These are phyloP conservation scores for Psilopsiagon aurifrons DNA, from an alignment of 2,113 vertebrate genomes.

Conservation along the genomic window DNA sequence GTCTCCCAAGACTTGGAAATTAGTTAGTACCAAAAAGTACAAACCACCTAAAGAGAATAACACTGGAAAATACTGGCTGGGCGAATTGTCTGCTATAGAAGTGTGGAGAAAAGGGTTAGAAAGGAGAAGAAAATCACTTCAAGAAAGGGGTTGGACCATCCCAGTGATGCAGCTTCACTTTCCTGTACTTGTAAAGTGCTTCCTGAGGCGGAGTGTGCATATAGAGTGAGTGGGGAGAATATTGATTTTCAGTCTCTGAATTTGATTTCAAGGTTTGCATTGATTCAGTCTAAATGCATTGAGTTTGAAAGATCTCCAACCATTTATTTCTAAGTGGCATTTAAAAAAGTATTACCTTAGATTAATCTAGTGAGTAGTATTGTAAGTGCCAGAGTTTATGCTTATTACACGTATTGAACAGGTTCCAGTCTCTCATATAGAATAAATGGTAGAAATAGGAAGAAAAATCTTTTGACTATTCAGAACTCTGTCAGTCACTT, in stretches of 20 bases:
- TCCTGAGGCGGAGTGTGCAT: not conserved
- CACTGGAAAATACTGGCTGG: not conserved
- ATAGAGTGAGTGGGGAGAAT: constrained; percentile 55
- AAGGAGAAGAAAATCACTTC: not conserved
- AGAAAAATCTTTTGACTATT: constrained; percentile 71
- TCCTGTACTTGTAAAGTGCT: constrained; percentile 37
- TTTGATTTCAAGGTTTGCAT: constrained; percentile 77
- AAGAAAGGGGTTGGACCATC: not conserved
- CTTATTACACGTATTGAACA: constrained; percentile 77
- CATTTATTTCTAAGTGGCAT: constrained; percentile 76
- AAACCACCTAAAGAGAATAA: constrained; percentile 11
- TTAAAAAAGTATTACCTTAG: constrained; percentile 69
- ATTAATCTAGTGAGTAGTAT: constrained; percentile 74
- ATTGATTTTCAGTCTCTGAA: constrained; percentile 73
- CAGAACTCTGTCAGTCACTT: constrained; percentile 61
- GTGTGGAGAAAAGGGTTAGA: not conserved
- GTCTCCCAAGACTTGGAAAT: constrained; percentile 51
- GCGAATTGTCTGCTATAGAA: not conserved
- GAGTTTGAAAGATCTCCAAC: constrained; percentile 70
- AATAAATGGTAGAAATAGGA: constrained; percentile 66
- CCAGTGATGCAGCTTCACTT: not conserved
- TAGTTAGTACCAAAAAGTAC: not conserved
- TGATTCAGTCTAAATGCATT: constrained; percentile 63
- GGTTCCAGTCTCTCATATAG: constrained; percentile 67
- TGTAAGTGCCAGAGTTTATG: constrained; percentile 78